Percentiles rank a stretch among this genome's conserved stretches.
phyloP scores from a whole-genome alignment of 2,797 vertebrate species.

The Phrynocephalus vlangalii region DNA sequence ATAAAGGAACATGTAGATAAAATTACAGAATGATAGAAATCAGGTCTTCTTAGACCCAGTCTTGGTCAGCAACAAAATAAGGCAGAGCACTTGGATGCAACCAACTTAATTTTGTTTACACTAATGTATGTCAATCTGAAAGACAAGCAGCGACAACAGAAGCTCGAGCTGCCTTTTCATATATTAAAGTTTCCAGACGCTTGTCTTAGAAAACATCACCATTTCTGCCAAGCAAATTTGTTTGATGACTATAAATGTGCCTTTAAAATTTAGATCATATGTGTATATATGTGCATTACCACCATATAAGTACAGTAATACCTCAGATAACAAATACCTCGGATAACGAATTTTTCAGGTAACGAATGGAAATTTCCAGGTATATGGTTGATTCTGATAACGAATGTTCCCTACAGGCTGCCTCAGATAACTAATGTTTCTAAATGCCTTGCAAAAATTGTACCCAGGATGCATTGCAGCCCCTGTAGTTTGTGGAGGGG shows the following conservation, averaged over 20 bases:
- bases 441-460: no score
- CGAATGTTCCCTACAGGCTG: no score
- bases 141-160: background rate
- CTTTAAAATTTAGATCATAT: background rate
- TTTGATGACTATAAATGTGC: background rate
- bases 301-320: slow-evolving; percentile 3
- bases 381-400: no score
- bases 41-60: background rate
- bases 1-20: background rate
- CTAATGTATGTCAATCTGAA: no score
- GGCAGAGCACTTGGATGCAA: background rate
- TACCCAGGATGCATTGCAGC: no score
- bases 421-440: no score
- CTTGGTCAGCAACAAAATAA: background rate
- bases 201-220: background rate
- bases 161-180: no score
- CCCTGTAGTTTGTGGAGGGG: no score
- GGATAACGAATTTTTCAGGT: no score
- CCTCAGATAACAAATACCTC: background rate
- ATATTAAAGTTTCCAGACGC: background rate
- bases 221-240: background rate
- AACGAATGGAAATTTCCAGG: no score
- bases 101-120: background rate
- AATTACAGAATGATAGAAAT: no score
- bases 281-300: background rate